Evolutionary conservation across 1,140 invertebrate genomes (phyloP).

Genomic region (Pachyrhynchus sulphureomaculatus): DNA sequence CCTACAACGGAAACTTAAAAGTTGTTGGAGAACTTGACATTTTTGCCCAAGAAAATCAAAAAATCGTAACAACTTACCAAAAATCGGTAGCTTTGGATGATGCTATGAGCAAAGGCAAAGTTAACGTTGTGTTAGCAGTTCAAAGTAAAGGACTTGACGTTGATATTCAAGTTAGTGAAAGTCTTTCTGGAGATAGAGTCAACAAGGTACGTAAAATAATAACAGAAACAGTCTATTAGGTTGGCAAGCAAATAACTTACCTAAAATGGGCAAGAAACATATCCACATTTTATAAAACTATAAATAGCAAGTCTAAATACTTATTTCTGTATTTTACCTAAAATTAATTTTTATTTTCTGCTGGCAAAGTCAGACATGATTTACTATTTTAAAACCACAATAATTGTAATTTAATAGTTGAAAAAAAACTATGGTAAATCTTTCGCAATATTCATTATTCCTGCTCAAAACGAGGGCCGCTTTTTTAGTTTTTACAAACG

Average conservation of each 20-base stretch:
- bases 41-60: slow-evolving; percentile 63
- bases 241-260: background rate
- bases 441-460: no score
- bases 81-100: slow-evolving; percentile 16
- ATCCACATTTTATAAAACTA: no score
- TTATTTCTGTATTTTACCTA: no score
- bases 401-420: no score
- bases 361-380: no score
- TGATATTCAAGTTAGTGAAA: slow-evolving; percentile 22
- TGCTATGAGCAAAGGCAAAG: background rate
- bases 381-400: no score
- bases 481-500: no score
- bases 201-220: slow-evolving; percentile 4
- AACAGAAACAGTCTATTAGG: background rate
- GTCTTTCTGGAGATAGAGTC: slow-evolving; percentile 11
- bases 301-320: no score
- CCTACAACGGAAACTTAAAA: slow-evolving; percentile 52
- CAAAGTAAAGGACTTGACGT: slow-evolving; percentile 34
- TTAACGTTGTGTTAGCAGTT: background rate
- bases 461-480: no score
- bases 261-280: background rate
- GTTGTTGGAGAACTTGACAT: slow-evolving; percentile 58
- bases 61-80: slow-evolving; percentile 54
- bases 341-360: no score
- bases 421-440: no score